Evolutionary conservation across 2,113 vertebrate genomes (phyloP).

Genomic region (Callorhinus ursinus): DNA sequence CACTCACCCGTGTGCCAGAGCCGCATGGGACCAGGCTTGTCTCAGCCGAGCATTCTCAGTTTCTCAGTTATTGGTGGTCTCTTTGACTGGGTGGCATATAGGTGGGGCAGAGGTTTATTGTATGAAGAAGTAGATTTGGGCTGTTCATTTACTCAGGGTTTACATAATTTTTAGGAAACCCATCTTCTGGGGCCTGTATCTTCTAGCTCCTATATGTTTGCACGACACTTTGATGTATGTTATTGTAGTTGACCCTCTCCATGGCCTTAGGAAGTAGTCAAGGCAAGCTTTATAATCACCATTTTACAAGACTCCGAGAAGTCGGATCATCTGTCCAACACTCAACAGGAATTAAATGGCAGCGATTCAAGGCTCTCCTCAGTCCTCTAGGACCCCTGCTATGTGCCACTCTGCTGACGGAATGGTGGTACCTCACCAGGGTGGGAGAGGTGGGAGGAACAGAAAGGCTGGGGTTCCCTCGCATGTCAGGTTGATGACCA

Average conservation of each 20-base stretch:
- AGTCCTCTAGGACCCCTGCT: background rate
- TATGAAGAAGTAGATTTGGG: background rate
- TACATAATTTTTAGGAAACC: conserved; percentile 9
- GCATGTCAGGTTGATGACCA: background rate
- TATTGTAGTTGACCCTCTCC: background rate
- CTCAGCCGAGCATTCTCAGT: background rate
- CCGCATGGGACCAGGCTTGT: background rate
- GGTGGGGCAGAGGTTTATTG: background rate
- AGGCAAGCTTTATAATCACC: background rate
- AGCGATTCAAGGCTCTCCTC: background rate
- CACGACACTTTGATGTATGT: background rate
- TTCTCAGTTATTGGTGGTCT: background rate
- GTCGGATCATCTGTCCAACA: background rate
- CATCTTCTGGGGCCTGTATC: background rate
- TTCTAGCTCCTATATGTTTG: background rate
- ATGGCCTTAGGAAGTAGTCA: background rate
- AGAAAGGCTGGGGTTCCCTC: background rate
- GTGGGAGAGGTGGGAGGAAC: background rate
- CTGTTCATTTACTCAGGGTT: background rate
- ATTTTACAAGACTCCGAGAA: background rate
- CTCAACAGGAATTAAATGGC: background rate
- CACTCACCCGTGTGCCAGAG: background rate
- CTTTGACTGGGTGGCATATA: background rate
- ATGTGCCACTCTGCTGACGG: background rate
- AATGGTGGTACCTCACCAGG: too few relatives aligned